A percentile compares a stretch with the other conserved stretches of the same genome.
These are phyloP conservation scores for Caracal caracal DNA, from an alignment of 2,113 vertebrate species.

Conservation along the genomic window DNA sequence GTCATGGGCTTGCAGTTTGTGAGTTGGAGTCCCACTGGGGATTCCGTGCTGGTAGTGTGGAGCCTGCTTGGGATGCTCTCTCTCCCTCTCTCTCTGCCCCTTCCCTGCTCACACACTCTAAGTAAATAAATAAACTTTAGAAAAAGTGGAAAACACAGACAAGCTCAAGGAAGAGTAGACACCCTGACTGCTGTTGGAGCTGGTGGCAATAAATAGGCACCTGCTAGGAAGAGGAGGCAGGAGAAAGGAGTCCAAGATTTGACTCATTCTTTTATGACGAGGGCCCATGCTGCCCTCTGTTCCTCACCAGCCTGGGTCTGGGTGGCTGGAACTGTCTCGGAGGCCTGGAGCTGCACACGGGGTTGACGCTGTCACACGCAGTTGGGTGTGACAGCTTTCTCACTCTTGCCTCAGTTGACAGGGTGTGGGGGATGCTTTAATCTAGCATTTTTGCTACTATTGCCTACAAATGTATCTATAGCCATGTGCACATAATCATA, in stretches of 20 bases:
- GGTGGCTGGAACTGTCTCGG: too few species aligned
- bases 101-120: too few species aligned
- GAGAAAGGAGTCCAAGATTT: neutral
- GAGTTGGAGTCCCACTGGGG: too few species aligned
- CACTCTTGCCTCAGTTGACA: neutral
- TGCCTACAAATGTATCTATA: neutral
- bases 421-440: accelerated
- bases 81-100: too few species aligned
- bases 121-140: neutral
- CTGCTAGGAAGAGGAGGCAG: neutral
- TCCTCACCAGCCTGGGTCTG: neutral
- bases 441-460: accelerated
- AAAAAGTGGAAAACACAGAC: neutral
- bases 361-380: neutral
- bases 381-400: neutral
- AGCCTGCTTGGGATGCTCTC: too few species aligned
- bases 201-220: neutral
- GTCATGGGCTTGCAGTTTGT: too few species aligned
- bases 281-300: neutral
- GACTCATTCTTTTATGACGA: neutral
- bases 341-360: too few species aligned
- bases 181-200: neutral
- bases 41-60: too few species aligned
- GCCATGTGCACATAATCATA: accelerated
- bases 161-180: neutral